Base-by-base conservation (phyloP, 2,797 vertebrate genomes). In the Myiothlypis chrysogaster region DNA sequence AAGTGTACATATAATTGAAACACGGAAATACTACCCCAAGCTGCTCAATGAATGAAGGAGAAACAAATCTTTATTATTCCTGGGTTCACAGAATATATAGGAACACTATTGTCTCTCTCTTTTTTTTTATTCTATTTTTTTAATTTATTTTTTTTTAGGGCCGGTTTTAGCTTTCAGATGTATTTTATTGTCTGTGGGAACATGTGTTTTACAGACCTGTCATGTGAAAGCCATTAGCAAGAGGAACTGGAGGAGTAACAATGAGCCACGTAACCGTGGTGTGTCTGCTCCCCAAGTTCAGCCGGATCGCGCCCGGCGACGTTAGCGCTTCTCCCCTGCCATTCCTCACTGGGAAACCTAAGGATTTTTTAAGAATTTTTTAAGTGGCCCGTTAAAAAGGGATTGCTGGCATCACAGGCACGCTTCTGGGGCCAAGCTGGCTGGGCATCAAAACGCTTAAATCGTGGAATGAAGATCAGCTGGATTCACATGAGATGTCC, bases 151-250 rank as follows among this genome's bases (percentile, higher is more conserved):
- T 56, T 81, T 92, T n/a, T 65, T 41, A 23, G 55, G 85, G 60
- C 84, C 41, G 34, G 59, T 72, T 93, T 95, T 96, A 93, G 86
- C 86, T 97, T 97, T 98, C 96, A 94, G 93, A 96, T 95, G 94
- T 96, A 88, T 96, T 98, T 98, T 98, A 97, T 97, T 97, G 95
- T 97, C 97, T 97, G 92, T 94, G 96, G 96, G 89, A 97, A 97
- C 98, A 97, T 97, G 93, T 98, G 98, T 97, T 98, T 97, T 98
- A 97, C 96, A 98, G 98, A 97, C 97, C 95, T 97, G 97, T 98
- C 98, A 97, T 97, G 91, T 97, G 98, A 97, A 97, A 97, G 56
- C 96, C 95, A 97, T 97, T 98, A 97, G 91, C 94, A 93, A 93
- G 96, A 97, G 96, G 96, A 97, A 96, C 96, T 96, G 94, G 95